These are phyloP conservation scores for Yponomeuta plumbellus DNA, from an alignment of 2,888 invertebrate species.

Conservation along the genomic window DNA sequence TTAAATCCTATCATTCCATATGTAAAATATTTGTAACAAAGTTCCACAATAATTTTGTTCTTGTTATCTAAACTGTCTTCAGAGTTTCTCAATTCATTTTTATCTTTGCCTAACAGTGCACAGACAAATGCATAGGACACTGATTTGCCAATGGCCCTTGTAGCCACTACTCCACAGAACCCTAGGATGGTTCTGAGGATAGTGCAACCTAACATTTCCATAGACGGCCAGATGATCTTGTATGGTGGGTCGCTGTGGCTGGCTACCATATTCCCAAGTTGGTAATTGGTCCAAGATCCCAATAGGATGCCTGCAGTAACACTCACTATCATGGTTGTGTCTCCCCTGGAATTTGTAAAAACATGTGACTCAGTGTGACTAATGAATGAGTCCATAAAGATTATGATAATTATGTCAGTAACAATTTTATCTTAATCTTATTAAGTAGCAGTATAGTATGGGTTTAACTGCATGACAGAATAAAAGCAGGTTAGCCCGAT, in stretches of 20 bases:
- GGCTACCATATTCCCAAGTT: slow-evolving; percentile 81
- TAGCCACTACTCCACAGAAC: slow-evolving; percentile 82
- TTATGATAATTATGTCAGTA: too few species aligned
- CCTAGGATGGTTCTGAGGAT: slow-evolving; percentile 85
- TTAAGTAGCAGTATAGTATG: too few species aligned
- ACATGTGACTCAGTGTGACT: neutral
- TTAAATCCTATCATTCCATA: slow-evolving; percentile 88
- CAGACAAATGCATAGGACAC: slow-evolving; percentile 82
- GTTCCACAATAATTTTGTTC: slow-evolving; percentile 85
- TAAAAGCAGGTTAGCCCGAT: too few species aligned
- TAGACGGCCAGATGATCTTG: slow-evolving; percentile 86
- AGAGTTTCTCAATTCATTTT: slow-evolving; percentile 79
- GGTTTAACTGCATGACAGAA: too few species aligned
- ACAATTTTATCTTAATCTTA: too few species aligned
- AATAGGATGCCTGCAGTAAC: slow-evolving; percentile 86
- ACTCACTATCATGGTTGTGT: slow-evolving; percentile 91
- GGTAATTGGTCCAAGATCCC: slow-evolving; percentile 91
- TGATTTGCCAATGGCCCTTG: slow-evolving; percentile 81
- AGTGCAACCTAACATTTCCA: slow-evolving; percentile 80
- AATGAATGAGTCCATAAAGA: too few species aligned
- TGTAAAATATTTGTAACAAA: slow-evolving; percentile 88
- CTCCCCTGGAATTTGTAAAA: slow-evolving; percentile 80
- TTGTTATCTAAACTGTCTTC: slow-evolving; percentile 81
- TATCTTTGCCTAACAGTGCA: slow-evolving; percentile 81
- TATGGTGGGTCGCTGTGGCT: slow-evolving; percentile 82